A percentile compares a stretch with the other conserved stretches of the same genome.
Evolutionary conservation across 2,797 vertebrate species (phyloP).

Genomic region (Chelmon rostratus): DNA sequence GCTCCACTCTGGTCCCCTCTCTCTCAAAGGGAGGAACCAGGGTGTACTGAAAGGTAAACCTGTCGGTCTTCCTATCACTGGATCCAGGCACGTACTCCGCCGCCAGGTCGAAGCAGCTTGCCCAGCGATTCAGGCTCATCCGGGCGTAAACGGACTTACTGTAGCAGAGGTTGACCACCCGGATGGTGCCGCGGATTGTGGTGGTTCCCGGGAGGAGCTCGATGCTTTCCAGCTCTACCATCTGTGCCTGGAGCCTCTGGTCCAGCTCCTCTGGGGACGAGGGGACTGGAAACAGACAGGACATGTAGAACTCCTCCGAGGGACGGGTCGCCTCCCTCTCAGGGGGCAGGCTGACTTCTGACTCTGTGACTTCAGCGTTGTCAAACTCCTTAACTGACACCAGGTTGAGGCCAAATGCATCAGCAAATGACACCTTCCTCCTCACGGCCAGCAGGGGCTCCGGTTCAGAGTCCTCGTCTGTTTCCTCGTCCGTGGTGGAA

Average conservation of each 20-base stretch:
- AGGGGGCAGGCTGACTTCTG: slow-evolving; percentile 60
- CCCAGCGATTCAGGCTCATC: slow-evolving; percentile 91
- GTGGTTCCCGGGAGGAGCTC: slow-evolving; percentile 88
- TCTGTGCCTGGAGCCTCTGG: slow-evolving; percentile 87
- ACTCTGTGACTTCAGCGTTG: slow-evolving; percentile 75
- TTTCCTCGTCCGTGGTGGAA: slow-evolving; percentile 83
- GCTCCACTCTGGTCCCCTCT: slow-evolving; percentile 90
- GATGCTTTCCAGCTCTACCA: slow-evolving; percentile 90
- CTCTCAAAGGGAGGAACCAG: slow-evolving; percentile 89
- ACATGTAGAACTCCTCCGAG: slow-evolving; percentile 88
- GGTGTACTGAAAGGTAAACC: slow-evolving; percentile 92
- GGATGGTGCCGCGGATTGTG: slow-evolving; percentile 89
- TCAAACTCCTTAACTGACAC: slow-evolving; percentile 97
- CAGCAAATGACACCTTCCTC: slow-evolving; percentile 97
- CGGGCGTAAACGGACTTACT: slow-evolving; percentile 91
- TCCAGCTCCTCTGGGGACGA: slow-evolving; percentile 88
- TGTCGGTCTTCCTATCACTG: slow-evolving; percentile 92
- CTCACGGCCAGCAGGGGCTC: slow-evolving; percentile 78
- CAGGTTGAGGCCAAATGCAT: slow-evolving; percentile 94
- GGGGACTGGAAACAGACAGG: slow-evolving; percentile 89
- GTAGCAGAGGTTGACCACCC: slow-evolving; percentile 95
- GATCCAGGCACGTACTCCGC: slow-evolving; percentile 95
- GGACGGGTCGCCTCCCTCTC: slow-evolving; percentile 69
- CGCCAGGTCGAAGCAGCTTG: slow-evolving; percentile 90
- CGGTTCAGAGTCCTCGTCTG: slow-evolving; percentile 86